Evolutionary conservation across 2,113 vertebrate genomes (phyloP).

Genomic region (human): GRCh38 chr11:16614001-16614500

Average conservation of each 20-base stretch:
- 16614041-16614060: neutral
- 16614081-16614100: conserved; percentile 17
- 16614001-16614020: neutral
- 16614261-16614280: neutral
- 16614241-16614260: neutral
- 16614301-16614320: conserved; percentile 35
- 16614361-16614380: neutral
- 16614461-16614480: conserved; percentile 49
- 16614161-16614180: neutral
- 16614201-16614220: neutral
- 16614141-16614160: neutral
- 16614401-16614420: neutral
- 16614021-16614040: neutral
- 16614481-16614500: conserved; percentile 14
- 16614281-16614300: neutral
- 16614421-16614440: neutral
- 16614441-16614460: conserved; percentile 49
- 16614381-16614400: neutral
- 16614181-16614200: neutral
- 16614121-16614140: conserved; percentile 45
- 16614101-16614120: neutral
- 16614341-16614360: neutral
- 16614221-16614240: neutral
- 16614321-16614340: neutral
- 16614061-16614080: neutral